A percentile compares a stretch with the other conserved stretches of the same genome.
phyloP scores from a whole-genome alignment of 2,888 invertebrate genomes.

The Latrodectus elegans region DNA sequence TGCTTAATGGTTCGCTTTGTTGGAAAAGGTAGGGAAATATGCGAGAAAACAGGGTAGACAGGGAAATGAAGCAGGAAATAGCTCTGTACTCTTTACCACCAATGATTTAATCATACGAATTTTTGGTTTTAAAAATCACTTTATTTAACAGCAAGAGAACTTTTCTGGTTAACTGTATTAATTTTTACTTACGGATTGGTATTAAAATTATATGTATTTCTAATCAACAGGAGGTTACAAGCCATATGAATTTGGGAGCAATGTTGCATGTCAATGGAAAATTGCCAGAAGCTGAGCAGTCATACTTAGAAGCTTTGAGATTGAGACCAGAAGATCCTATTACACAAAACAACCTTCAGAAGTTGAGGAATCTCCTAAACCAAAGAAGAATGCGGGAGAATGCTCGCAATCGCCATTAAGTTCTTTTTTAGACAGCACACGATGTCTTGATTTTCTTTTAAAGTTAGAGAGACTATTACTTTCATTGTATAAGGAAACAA shows the following conservation, averaged over 20 bases:
- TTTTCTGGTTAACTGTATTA: too few relatives aligned
- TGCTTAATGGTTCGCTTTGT: too few relatives aligned
- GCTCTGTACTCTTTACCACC: too few relatives aligned
- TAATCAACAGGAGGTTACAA: conserved; percentile 85
- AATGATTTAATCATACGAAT: too few relatives aligned
- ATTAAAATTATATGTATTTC: conserved; percentile 4
- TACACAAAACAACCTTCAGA: conserved; percentile 90
- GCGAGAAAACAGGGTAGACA: too few relatives aligned
- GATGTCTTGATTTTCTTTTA: conserved; percentile 1
- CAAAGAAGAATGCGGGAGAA: conserved; percentile 34
- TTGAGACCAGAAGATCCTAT: conserved; percentile 91
- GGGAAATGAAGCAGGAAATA: too few relatives aligned
- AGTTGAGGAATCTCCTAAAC: conserved; percentile 78
- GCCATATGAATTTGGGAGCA: conserved; percentile 95
- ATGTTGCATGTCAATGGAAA: conserved; percentile 95
- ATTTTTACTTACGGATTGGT: too few relatives aligned
- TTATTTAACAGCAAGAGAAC: too few relatives aligned
- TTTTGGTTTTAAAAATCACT: too few relatives aligned
- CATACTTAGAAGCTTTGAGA: conserved; percentile 88
- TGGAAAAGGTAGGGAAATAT: too few relatives aligned
- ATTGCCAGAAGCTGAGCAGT: conserved; percentile 88
- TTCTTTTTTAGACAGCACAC: background rate
- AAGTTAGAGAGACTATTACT: background rate
- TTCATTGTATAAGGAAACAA: background rate
- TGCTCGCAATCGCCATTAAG: conserved; percentile 10